These are phyloP conservation scores for rat (Rattus norvegicus) DNA, from an alignment of 2,113 vertebrate genomes.

Conservation along the genomic window DNA sequence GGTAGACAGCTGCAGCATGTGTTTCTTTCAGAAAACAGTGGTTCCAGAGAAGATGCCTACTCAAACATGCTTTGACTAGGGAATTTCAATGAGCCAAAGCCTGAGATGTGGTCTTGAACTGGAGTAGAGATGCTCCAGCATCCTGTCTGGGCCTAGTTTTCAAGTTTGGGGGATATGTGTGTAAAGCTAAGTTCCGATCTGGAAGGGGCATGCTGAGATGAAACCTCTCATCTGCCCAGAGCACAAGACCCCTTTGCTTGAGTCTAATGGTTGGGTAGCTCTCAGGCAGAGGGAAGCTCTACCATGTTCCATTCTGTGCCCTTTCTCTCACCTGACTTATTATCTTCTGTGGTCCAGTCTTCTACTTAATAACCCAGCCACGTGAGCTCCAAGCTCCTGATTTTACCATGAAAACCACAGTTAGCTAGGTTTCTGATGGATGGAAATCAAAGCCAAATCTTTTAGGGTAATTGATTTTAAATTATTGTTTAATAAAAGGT, in stretches of 20 bases:
- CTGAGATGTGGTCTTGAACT: background rate
- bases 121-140: background rate
- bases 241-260: background rate
- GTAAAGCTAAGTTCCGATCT: background rate
- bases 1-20: background rate
- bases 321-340: background rate
- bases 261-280: background rate
- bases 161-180: background rate
- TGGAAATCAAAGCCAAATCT: constrained; percentile 62
- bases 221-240: background rate
- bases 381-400: accelerated
- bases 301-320: background rate
- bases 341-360: background rate
- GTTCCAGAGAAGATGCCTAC: background rate
- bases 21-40: background rate
- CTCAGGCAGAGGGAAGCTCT: background rate
- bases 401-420: background rate
- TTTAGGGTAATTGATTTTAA: constrained; percentile 76
- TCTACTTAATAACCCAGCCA: background rate
- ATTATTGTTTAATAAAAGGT: constrained; percentile 71
- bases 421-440: constrained; percentile 59
- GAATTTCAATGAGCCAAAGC: background rate
- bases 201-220: background rate
- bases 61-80: background rate
- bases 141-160: background rate